Conservation (phyloP, 2,888 invertebrate genomes). For the Campopleginae sp. region DNA sequence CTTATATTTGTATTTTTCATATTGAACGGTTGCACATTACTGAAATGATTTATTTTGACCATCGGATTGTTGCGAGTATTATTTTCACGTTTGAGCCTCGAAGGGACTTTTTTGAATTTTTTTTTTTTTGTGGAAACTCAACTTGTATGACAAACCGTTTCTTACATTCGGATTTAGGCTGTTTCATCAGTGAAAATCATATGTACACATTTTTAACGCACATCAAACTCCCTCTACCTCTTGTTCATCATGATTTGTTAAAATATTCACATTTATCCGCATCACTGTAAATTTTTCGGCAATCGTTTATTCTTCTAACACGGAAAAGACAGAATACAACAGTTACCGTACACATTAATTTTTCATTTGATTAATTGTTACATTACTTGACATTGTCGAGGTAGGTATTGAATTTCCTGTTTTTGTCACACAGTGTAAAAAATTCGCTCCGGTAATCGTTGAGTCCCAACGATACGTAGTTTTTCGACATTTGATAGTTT, state of each 20-base stretch:
- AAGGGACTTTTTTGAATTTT: background rate
- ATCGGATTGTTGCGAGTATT: background rate
- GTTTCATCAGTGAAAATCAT: conserved; percentile 3
- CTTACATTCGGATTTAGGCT: conserved; percentile 5
- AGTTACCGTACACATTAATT: background rate
- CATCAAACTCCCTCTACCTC: background rate
- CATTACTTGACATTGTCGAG: background rate
- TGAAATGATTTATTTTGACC: background rate
- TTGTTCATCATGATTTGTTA: background rate
- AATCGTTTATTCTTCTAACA: background rate
- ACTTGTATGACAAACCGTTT: background rate
- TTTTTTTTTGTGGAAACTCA: background rate
- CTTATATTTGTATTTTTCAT: background rate
- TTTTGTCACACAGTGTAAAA: background rate
- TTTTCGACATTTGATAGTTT: background rate
- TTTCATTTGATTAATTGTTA: background rate
- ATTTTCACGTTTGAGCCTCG: background rate
- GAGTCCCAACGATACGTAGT: background rate
- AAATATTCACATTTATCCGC: background rate
- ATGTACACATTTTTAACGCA: conserved; percentile 1
- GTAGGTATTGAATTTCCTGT: conserved; percentile 4
- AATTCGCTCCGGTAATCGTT: background rate
- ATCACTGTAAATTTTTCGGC: background rate
- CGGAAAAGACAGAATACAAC: background rate
- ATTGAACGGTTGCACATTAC: conserved; percentile 1